Percentiles rank a stretch among this genome's conserved stretches.
Evolutionary conservation across 2,113 vertebrate species (phyloP).

Genomic region (Hystrix cristata): DNA sequence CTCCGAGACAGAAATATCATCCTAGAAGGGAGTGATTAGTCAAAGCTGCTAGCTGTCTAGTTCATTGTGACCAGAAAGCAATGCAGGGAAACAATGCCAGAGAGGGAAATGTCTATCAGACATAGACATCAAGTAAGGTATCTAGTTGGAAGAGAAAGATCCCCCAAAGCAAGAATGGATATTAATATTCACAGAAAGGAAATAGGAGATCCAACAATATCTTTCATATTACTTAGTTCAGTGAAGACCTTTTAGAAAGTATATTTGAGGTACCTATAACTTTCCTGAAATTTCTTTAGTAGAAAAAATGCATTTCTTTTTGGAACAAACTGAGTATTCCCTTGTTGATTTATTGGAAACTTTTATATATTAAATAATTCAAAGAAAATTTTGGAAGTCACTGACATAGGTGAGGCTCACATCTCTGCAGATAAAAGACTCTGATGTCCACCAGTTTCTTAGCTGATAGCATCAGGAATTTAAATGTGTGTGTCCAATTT

Average conservation of each 20-base stretch:
- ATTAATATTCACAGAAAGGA: neutral
- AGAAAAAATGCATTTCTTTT: neutral
- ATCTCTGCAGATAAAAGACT: neutral
- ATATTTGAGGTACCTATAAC: neutral
- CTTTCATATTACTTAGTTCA: neutral
- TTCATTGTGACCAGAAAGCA: neutral
- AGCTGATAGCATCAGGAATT: neutral
- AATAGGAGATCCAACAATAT: neutral
- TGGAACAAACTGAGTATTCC: neutral
- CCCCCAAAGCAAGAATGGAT: neutral
- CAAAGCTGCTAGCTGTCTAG: neutral
- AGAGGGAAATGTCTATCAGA: neutral
- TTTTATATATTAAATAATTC: slow-evolving; percentile 4
- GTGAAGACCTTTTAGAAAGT: neutral
- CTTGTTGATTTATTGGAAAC: neutral
- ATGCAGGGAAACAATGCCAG: neutral
- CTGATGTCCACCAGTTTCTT: neutral
- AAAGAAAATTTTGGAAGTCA: rapidly evolving
- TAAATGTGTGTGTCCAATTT: no score
- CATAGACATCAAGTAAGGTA: no score
- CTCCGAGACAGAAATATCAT: neutral
- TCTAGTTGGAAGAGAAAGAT: neutral
- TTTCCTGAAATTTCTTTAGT: neutral
- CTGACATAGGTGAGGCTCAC: neutral
- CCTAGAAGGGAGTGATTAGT: neutral